A percentile compares a stretch with the other conserved stretches of the same genome.
phyloP scores from a whole-genome alignment of 2,888 invertebrate genomes.

The Celastrina argiolus region DNA sequence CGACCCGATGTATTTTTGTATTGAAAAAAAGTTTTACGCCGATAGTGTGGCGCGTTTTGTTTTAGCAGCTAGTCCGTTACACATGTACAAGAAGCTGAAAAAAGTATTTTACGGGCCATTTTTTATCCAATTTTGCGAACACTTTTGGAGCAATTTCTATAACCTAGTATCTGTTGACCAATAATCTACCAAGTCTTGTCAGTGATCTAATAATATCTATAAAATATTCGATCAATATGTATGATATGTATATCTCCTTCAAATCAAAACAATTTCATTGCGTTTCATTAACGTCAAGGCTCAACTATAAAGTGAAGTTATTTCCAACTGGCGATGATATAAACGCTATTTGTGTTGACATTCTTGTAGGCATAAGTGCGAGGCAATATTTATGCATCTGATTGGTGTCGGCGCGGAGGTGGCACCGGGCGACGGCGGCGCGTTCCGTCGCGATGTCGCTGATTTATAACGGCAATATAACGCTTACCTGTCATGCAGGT shows the following conservation, averaged over 20 bases:
- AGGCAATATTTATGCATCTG: constrained; percentile 57
- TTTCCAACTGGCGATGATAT: constrained; percentile 1
- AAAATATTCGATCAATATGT: too few species aligned
- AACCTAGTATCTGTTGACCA: too few species aligned
- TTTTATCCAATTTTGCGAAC: background rate
- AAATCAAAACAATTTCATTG: background rate
- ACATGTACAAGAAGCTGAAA: background rate
- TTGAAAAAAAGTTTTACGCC: constrained; percentile 32
- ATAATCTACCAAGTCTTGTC: too few species aligned
- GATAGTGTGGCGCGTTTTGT: constrained; percentile 26
- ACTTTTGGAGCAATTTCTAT: background rate
- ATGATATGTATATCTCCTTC: too few species aligned
- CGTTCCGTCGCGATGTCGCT: constrained; percentile 54
- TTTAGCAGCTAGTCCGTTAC: constrained; percentile 14
- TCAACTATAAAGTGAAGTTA: background rate
- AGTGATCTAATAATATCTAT: too few species aligned
- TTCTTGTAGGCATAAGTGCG: constrained; percentile 32
- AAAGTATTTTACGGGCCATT: background rate
- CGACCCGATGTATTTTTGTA: constrained; percentile 35
- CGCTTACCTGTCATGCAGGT: constrained; percentile 69
- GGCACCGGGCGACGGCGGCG: constrained; percentile 45
- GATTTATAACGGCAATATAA: constrained; percentile 76
- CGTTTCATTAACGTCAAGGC: background rate
- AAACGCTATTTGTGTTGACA: background rate
- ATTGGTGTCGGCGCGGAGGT: constrained; percentile 48